A percentile compares a stretch with the other conserved stretches of the same genome.
phyloP scores from a whole-genome alignment of 2,113 vertebrate species.

The Dendrocopos noguchii region DNA sequence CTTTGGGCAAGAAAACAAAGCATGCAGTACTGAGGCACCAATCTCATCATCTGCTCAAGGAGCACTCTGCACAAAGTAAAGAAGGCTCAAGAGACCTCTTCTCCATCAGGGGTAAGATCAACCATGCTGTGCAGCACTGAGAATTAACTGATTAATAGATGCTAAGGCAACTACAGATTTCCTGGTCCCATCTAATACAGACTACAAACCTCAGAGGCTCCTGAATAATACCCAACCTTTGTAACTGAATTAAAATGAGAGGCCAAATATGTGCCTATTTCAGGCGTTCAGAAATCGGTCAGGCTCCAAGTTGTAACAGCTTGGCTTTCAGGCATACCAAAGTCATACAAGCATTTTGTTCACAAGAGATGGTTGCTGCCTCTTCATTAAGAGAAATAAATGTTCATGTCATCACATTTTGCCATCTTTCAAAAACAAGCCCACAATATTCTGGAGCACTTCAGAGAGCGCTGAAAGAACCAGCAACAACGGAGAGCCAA shows the following conservation, averaged over 20 bases:
- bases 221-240: background rate
- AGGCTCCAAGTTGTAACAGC: background rate
- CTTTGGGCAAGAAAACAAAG: background rate
- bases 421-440: background rate
- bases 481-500: constrained; percentile 32
- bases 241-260: background rate
- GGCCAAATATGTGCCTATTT: background rate
- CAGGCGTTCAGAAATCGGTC: background rate
- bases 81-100: background rate
- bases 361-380: constrained; percentile 9
- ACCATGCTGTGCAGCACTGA: background rate
- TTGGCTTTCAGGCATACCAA: background rate
- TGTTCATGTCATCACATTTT: constrained; percentile 45
- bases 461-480: background rate
- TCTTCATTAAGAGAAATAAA: constrained; percentile 47
- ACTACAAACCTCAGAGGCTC: background rate
- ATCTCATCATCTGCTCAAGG: background rate
- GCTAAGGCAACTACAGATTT: background rate
- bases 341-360: background rate
- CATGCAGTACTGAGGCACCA: background rate
- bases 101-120: background rate
- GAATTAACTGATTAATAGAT: background rate
- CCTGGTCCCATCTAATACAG: background rate
- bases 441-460: constrained; percentile 16
- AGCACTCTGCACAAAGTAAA: background rate